These are phyloP conservation scores for Trachelus stipa DNA, from an alignment of 2,888 invertebrate genomes.

Conservation along the genomic window DNA sequence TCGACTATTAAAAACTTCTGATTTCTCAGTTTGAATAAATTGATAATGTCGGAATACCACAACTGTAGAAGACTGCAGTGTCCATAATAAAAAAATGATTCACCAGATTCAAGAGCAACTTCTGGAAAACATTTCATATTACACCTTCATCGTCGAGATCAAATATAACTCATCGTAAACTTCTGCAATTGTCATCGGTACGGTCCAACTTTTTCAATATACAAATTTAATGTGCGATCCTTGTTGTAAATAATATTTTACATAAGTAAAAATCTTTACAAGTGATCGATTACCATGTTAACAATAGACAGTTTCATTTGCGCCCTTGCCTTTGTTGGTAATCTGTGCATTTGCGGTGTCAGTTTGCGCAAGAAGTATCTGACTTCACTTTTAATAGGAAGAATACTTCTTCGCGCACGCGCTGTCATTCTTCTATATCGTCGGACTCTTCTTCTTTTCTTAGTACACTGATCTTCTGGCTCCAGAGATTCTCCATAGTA, in stretches of 20 bases:
- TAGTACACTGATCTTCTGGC: slow-evolving; percentile 14
- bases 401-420: slow-evolving; percentile 52
- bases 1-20: neutral
- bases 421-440: slow-evolving; percentile 37
- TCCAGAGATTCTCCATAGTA: slow-evolving; percentile 37
- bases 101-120: neutral
- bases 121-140: neutral
- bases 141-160: neutral
- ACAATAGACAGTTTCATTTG: slow-evolving; percentile 61
- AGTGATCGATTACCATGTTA: slow-evolving; percentile 60
- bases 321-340: slow-evolving; percentile 59
- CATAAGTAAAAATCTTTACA: slow-evolving; percentile 40
- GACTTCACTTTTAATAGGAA: slow-evolving; percentile 59
- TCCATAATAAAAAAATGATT: neutral
- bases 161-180: neutral
- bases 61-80: neutral
- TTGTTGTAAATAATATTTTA: neutral
- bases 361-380: slow-evolving; percentile 55
- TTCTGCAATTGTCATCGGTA: neutral
- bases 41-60: neutral
- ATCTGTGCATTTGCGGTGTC: slow-evolving; percentile 56
- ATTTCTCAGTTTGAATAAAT: neutral
- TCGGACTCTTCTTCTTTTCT: slow-evolving; percentile 22
- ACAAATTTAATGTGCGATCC: neutral
- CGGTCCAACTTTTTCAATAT: neutral